Conservation (phyloP, 1,140 invertebrate species). For the Grapholita molesta region DNA sequence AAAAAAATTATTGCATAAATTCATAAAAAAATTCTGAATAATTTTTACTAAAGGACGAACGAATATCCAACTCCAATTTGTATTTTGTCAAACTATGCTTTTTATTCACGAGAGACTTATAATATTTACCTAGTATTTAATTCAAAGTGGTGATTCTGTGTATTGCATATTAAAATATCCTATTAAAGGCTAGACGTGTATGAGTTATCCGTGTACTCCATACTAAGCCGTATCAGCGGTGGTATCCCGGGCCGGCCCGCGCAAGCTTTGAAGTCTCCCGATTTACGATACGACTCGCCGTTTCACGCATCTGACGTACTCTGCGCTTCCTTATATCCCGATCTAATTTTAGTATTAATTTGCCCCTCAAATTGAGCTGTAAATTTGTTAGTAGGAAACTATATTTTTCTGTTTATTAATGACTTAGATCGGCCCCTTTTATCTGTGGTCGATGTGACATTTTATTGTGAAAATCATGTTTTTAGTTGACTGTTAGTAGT, state of each 20-base stretch:
- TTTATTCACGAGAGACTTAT: too few relatives aligned
- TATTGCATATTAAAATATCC: too few relatives aligned
- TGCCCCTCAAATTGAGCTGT: conserved; percentile 16
- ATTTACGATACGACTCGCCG: conserved; percentile 34
- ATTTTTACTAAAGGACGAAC: too few relatives aligned
- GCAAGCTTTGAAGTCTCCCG: conserved; percentile 33
- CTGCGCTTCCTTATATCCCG: conserved; percentile 18
- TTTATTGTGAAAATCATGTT: not conserved
- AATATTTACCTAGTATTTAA: too few relatives aligned
- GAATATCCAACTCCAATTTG: too few relatives aligned
- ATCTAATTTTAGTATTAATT: conserved; percentile 18
- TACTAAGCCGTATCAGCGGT: conserved; percentile 2
- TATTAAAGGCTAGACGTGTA: too few relatives aligned
- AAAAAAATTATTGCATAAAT: too few relatives aligned
- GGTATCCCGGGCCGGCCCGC: not conserved
- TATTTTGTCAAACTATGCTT: too few relatives aligned
- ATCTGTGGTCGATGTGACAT: not conserved
- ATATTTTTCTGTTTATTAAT: not conserved
- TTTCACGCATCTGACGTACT: conserved; percentile 18
- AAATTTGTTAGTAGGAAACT: conserved; percentile 16
- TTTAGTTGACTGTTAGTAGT: not conserved
- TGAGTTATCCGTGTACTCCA: too few relatives aligned
- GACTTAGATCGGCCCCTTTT: not conserved
- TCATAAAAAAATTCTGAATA: too few relatives aligned
- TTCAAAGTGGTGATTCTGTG: too few relatives aligned